These are phyloP conservation scores for Diabrotica undecimpunctata DNA, from an alignment of 1,140 invertebrate genomes.

Conservation along the genomic window DNA sequence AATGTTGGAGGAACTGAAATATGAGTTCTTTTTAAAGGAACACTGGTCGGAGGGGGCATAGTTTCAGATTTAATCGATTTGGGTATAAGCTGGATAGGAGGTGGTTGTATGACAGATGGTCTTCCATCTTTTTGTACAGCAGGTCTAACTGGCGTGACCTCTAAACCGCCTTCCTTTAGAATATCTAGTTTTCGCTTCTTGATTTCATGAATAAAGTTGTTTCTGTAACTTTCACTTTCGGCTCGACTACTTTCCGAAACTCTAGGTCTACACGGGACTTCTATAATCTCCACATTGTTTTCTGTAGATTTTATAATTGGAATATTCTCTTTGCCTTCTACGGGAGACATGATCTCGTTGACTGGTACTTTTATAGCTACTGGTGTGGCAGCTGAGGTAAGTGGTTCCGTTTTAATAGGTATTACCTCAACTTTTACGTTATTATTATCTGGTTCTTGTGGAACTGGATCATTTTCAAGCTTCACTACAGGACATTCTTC, in stretches of 20 bases:
- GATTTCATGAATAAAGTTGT: slow-evolving; percentile 41
- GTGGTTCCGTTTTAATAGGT: slow-evolving; percentile 34
- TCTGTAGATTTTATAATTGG: slow-evolving; percentile 37
- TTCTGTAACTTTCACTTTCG: slow-evolving; percentile 44
- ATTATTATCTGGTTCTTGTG: slow-evolving; percentile 16
- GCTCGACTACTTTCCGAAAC: slow-evolving; percentile 61
- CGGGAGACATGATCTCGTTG: slow-evolving; percentile 48
- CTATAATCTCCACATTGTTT: slow-evolving; percentile 23
- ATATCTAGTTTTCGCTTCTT: slow-evolving; percentile 72
- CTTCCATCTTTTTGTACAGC: slow-evolving; percentile 43
- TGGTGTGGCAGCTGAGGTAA: slow-evolving; percentile 28
- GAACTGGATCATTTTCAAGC: slow-evolving; percentile 17
- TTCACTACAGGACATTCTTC: slow-evolving; percentile 16
- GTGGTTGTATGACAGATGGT: slow-evolving; percentile 43
- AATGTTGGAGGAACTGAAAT: slow-evolving; percentile 20
- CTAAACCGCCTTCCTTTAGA: slow-evolving; percentile 66
- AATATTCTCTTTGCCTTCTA: slow-evolving; percentile 57
- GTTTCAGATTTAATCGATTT: slow-evolving; percentile 39
- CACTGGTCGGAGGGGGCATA: slow-evolving; percentile 43
- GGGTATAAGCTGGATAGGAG: slow-evolving; percentile 13
- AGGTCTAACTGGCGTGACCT: slow-evolving; percentile 61
- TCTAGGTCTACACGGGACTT: slow-evolving; percentile 55
- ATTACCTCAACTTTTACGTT: slow-evolving; percentile 23
- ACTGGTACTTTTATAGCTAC: slow-evolving; percentile 29
- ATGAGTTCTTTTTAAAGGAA: slow-evolving; percentile 23